These are phyloP conservation scores for Coendou prehensilis DNA, from an alignment of 2,797 vertebrate genomes.

Conservation along the genomic window DNA sequence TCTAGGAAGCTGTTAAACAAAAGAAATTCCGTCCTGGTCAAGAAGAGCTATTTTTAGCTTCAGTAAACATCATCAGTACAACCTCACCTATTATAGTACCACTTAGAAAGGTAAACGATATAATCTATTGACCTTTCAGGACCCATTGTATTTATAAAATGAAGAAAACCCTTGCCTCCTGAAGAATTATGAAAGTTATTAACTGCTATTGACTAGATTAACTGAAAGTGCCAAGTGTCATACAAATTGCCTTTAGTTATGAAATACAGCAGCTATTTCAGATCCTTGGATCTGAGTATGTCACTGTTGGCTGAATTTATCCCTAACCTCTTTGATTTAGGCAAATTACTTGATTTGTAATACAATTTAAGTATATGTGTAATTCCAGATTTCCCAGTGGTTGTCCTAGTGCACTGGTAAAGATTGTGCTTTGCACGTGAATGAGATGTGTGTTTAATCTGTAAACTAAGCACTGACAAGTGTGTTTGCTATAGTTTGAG, in stretches of 20 bases:
- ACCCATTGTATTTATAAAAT: background rate
- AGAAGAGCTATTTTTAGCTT: background rate
- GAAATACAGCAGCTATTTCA: background rate
- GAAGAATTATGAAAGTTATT: conserved; percentile 36
- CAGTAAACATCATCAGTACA: background rate
- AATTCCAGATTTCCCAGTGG: background rate
- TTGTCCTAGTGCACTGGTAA: background rate
- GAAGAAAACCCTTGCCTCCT: background rate
- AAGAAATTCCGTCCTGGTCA: conserved; percentile 14
- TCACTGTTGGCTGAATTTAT: background rate
- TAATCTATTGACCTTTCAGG: background rate
- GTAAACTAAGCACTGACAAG: background rate
- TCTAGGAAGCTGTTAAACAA: conserved; percentile 32
- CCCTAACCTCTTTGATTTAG: background rate
- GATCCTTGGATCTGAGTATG: background rate
- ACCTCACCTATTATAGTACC: background rate
- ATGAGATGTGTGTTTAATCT: background rate
- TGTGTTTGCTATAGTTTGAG: background rate
- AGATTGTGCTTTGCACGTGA: background rate
- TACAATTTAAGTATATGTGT: background rate
- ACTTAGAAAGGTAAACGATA: background rate
- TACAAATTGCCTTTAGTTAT: background rate
- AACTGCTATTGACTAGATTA: background rate
- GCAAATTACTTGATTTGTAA: conserved; percentile 18
- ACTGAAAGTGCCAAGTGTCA: background rate